Evolutionary conservation across 23 tunicate genomes (phyloP), one percentile per base, ranked within the genome.

Genomic region (Clavelina lepadiformis): DNA sequence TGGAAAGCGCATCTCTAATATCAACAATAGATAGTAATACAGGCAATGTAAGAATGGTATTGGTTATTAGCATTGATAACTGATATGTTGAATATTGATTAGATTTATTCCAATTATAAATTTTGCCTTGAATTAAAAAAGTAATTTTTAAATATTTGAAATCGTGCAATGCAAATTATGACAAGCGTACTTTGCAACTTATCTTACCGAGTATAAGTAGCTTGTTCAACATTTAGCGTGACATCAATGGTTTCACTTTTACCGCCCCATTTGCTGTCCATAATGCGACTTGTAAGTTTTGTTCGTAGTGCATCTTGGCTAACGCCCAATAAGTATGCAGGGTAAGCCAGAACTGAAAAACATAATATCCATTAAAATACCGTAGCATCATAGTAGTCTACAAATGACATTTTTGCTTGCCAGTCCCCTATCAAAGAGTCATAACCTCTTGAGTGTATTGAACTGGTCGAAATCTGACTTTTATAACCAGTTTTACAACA

Each of bases 241-340:
- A 88, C 96, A 51, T 92, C 67, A 37, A 92, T 83, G 41, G 63
- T 61, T 78, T 92, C 98, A 44, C 74, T 63, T 62, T 83, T 78
- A 18, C 85, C 78, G 22, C 98, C 98, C 98, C 98, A 92, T 60
- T 83, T 92, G 66, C 92, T 82, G 54, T 92, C 98, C 98, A 92
- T 92, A 1, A 73, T 71, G 8, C 85, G 71, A 52, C 92, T 92
- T 23, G 85, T 78, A 50, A 92, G 81, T 77, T 92, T 92, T 20
- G 72, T 56, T 30, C 77, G 72, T 37, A 92, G 30, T 1, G 74
- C 86, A 22, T 71, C 81, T 52, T 77, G 82, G 23, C 73, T 36
- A n/a, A 92, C 79, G 7, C 98, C 98, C 46, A 92, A 86, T 46
- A 92, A 46, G 46, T 69, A 92, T 21, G 93, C 67, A 38, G 98